A percentile compares a stretch with the other conserved stretches of the same genome.
These are phyloP conservation scores for Odontomachus brunneus DNA, from an alignment of 1,140 invertebrate genomes.

Conservation along the genomic window DNA sequence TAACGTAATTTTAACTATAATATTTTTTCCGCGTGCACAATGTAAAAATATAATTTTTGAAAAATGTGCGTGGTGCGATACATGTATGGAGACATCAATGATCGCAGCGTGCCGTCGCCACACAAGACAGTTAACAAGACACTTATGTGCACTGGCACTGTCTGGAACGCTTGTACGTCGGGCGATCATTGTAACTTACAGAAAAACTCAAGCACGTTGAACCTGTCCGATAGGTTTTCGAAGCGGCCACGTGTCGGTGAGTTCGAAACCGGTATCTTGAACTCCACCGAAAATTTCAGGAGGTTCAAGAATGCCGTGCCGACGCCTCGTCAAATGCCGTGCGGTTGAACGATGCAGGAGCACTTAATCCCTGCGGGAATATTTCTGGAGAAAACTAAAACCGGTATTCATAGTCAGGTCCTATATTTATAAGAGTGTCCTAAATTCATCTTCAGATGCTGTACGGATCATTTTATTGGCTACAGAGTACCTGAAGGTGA, in stretches of 20 bases:
- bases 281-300: conserved; percentile 62
- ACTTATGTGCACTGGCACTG: neutral
- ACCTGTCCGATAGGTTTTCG: conserved; percentile 63
- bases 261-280: conserved; percentile 68
- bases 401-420: no score
- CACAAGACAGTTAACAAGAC: conserved; percentile 44
- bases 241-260: conserved; percentile 35
- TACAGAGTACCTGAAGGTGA: no score
- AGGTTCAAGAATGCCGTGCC: conserved; percentile 20
- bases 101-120: conserved; percentile 7
- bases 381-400: no score
- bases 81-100: conserved; percentile 56
- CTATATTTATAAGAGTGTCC: no score
- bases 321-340: neutral
- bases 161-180: neutral
- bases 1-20: no score
- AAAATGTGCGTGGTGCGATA: conserved; percentile 1
- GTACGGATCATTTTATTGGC: no score
- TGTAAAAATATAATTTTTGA: conserved; percentile 13
- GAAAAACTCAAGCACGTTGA: conserved; percentile 32
- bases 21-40: no score
- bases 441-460: no score
- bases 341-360: conserved; percentile 9
- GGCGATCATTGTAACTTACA: neutral
- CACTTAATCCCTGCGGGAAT: neutral